Percentiles rank a stretch among this genome's conserved stretches.
Evolutionary conservation across 2,797 vertebrate species (phyloP).

Genomic region (Chloroceryle inda): DNA sequence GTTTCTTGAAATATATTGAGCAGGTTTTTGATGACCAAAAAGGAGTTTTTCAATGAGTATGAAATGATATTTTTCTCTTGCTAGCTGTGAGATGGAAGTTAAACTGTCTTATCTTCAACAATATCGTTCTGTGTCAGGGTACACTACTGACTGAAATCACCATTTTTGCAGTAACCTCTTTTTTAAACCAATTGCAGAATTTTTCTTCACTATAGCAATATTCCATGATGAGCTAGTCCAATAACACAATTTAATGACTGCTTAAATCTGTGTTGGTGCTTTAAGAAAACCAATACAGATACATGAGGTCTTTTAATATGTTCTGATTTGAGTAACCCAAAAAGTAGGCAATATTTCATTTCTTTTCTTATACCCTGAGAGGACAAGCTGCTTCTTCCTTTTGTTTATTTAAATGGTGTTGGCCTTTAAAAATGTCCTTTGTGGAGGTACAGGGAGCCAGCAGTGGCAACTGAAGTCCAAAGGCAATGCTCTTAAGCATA

Average conservation of each 20-base stretch:
- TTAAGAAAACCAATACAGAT: not conserved
- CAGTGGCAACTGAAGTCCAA: constrained; percentile 61
- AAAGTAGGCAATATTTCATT: not conserved
- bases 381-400: constrained; percentile 20
- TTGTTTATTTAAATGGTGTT: constrained; percentile 54
- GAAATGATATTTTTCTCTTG: not conserved
- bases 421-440: constrained; percentile 64
- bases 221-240: not conserved
- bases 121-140: not conserved
- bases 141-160: not conserved
- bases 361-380: constrained; percentile 3
- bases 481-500: constrained; percentile 65
- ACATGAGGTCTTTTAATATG: not conserved
- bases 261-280: constrained; percentile 16
- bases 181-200: not conserved
- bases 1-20: not conserved
- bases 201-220: not conserved
- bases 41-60: not conserved
- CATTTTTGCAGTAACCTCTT: not conserved
- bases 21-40: not conserved
- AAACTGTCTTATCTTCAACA: not conserved
- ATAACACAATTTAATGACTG: not conserved
- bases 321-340: not conserved
- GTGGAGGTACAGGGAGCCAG: constrained; percentile 16
- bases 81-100: not conserved